Evolutionary conservation across 2,888 invertebrate species (phyloP).

Genomic region (Hesperia comma): DNA sequence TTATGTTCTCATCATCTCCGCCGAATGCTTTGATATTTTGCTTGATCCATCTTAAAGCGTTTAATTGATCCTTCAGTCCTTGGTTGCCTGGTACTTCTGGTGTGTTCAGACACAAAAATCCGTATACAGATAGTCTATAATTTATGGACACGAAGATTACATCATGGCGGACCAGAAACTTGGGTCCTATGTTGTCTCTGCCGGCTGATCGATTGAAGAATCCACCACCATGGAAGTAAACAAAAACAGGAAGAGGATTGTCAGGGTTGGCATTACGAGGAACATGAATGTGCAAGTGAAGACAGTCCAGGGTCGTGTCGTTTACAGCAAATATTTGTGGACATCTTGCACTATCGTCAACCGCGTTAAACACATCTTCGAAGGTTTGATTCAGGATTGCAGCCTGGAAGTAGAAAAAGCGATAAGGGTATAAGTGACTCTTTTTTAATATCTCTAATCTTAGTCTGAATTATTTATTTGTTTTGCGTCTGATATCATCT

Average conservation of each 20-base stretch:
- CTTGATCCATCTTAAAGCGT: constrained; percentile 49
- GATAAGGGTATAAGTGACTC: not conserved
- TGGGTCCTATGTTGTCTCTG: constrained; percentile 48
- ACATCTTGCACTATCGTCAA: not conserved
- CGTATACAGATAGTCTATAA: constrained; percentile 55
- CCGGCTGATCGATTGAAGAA: constrained; percentile 56
- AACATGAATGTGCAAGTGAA: not conserved
- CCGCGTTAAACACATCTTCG: constrained; percentile 31
- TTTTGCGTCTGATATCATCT: too few relatives aligned
- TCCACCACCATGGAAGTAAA: constrained; percentile 67
- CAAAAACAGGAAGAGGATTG: constrained; percentile 52
- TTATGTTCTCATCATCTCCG: constrained; percentile 40
- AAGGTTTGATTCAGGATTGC: constrained; percentile 55
- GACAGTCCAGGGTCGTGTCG: not conserved
- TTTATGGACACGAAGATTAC: constrained; percentile 64
- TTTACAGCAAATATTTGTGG: not conserved
- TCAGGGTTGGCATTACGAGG: not conserved
- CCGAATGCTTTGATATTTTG: constrained; percentile 49
- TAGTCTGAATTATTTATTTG: too few relatives aligned
- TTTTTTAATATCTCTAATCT: not conserved
- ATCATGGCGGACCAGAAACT: constrained; percentile 52
- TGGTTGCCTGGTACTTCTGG: constrained; percentile 50
- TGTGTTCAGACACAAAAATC: constrained; percentile 52
- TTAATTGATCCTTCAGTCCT: constrained; percentile 44
- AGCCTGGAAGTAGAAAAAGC: constrained; percentile 48